Conservation (phyloP, 2,888 invertebrate species). For the Coremacera marginata region DNA sequence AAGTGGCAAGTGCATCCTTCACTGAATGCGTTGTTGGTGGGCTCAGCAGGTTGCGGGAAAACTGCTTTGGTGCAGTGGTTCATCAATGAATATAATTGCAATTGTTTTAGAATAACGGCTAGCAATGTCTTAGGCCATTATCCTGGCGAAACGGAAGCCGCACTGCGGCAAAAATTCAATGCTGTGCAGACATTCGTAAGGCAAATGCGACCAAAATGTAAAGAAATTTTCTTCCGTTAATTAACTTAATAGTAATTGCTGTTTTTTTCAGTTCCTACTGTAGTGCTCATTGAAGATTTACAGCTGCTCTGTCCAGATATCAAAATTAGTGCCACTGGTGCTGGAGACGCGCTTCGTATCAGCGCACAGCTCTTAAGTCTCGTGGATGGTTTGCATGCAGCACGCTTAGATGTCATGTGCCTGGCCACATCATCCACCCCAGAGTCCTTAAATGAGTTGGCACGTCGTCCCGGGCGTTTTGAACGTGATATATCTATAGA, state of each 20-base stretch:
- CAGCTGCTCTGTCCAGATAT: constrained; percentile 69
- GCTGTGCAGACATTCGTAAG: constrained; percentile 63
- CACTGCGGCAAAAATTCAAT: constrained; percentile 69
- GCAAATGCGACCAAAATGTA: constrained; percentile 57
- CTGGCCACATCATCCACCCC: constrained; percentile 72
- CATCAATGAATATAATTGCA: constrained; percentile 68
- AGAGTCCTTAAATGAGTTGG: constrained; percentile 69
- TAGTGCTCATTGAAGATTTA: constrained; percentile 69
- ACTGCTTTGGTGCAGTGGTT: constrained; percentile 71
- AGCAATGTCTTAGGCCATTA: constrained; percentile 69
- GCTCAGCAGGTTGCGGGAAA: constrained; percentile 74
- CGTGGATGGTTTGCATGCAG: constrained; percentile 69
- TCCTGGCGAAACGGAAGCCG: constrained; percentile 72
- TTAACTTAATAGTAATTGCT: not conserved
- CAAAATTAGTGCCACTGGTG: constrained; percentile 50
- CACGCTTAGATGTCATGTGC: constrained; percentile 67
- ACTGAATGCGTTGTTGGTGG: constrained; percentile 63
- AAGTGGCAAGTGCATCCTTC: constrained; percentile 32
- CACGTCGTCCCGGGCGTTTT: constrained; percentile 72
- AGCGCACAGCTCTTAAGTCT: constrained; percentile 69
- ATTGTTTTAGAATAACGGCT: constrained; percentile 69
- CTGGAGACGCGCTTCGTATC: constrained; percentile 66
- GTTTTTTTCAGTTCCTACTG: constrained; percentile 59
- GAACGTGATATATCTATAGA: constrained; percentile 72
- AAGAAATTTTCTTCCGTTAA: not conserved